Evolutionary conservation across 2,797 vertebrate species (phyloP).

Genomic region (Jordanella pulchra): DNA sequence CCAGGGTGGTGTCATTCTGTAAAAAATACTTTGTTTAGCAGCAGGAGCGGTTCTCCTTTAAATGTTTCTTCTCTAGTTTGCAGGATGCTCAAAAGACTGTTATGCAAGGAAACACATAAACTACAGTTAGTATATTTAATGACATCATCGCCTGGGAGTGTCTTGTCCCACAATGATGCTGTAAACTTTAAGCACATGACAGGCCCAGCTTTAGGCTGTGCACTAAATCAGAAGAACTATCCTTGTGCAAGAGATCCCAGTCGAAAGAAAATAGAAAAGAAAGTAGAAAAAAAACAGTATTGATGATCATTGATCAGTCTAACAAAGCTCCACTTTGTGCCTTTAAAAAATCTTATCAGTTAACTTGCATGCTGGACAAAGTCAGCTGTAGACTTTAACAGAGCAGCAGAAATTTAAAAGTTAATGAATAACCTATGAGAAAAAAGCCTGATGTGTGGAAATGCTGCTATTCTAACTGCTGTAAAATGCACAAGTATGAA

Average conservation of each 20-base stretch:
- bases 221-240: not conserved
- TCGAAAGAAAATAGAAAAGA: slow-evolving; percentile 2
- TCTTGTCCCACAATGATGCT: slow-evolving; percentile 3
- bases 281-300: not conserved
- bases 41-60: not conserved
- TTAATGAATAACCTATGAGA: slow-evolving; percentile 72
- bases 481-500: slow-evolving; percentile 20
- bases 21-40: slow-evolving; percentile 53
- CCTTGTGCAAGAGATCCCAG: not conserved
- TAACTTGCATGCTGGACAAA: slow-evolving; percentile 33
- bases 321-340: slow-evolving; percentile 58
- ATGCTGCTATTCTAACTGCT: slow-evolving; percentile 33
- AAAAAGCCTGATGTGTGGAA: slow-evolving; percentile 52
- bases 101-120: slow-evolving; percentile 14
- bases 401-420: slow-evolving; percentile 33
- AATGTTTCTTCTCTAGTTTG: not conserved
- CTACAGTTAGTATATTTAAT: slow-evolving; percentile 6
- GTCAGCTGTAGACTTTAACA: slow-evolving; percentile 40
- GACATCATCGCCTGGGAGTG: not conserved
- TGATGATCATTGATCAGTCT: slow-evolving; percentile 44
- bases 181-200: slow-evolving; percentile 6
- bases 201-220: not conserved
- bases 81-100: slow-evolving; percentile 21
- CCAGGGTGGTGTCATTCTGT: slow-evolving; percentile 40
- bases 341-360: slow-evolving; percentile 2